Evolutionary conservation across 1,140 invertebrate genomes (phyloP).

Genomic region (Manduca sexta): DNA sequence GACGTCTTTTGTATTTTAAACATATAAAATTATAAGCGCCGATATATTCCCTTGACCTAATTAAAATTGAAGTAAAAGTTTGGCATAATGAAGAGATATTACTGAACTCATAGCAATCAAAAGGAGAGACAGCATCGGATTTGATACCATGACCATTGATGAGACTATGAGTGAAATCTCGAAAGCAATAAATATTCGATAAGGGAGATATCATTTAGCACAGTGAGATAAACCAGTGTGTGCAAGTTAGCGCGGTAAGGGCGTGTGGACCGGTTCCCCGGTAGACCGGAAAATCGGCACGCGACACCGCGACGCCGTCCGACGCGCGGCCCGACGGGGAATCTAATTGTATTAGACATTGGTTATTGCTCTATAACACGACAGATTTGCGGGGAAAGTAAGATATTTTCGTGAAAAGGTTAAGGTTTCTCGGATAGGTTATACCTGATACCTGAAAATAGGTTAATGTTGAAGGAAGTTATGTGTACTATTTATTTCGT

Average conservation of each 20-base stretch:
- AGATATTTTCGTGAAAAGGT: too few species aligned
- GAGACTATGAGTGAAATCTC: background rate
- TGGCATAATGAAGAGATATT: too few species aligned
- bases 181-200: background rate
- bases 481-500: too few species aligned
- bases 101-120: too few species aligned
- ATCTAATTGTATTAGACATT: slow-evolving; percentile 9
- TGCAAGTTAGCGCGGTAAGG: slow-evolving; percentile 5
- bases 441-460: too few species aligned
- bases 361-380: background rate
- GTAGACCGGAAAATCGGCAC: slow-evolving; percentile 31
- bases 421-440: too few species aligned
- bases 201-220: background rate
- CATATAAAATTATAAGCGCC: background rate
- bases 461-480: too few species aligned
- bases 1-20: background rate
- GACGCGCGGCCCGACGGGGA: slow-evolving; percentile 2
- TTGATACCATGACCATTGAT: background rate
- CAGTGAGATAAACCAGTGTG: background rate
- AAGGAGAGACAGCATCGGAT: too few species aligned
- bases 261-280: slow-evolving; percentile 17
- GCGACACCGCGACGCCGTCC: slow-evolving; percentile 18
- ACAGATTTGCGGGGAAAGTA: background rate
- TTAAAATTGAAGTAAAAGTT: too few species aligned
- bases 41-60: too few species aligned